phyloP scores from a whole-genome alignment of 1,140 invertebrate genomes.

The Drosophila nigrodunni region DNA sequence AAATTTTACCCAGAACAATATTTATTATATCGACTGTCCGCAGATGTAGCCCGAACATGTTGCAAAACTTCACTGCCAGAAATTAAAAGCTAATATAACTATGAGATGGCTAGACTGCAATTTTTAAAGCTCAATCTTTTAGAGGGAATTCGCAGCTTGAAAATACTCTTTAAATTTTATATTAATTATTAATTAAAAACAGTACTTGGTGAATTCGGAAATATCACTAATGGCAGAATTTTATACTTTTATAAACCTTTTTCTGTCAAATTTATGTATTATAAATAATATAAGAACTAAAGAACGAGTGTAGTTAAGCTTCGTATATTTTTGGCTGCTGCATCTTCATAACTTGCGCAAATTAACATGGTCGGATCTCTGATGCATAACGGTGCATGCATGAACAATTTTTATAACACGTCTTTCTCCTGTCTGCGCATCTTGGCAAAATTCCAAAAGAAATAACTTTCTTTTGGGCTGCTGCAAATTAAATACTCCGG shows the following conservation, averaged over 20 bases:
- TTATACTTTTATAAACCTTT: background rate
- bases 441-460: background rate
- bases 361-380: slow-evolving; percentile 13
- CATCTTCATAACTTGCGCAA: slow-evolving; percentile 3
- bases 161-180: slow-evolving; percentile 2
- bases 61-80: slow-evolving; percentile 20
- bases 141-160: background rate
- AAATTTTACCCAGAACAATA: slow-evolving; percentile 8
- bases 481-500: slow-evolving; percentile 1
- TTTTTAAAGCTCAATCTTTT: slow-evolving; percentile 1
- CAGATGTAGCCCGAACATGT: slow-evolving; percentile 13
- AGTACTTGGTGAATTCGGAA: background rate
- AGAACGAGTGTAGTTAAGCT: background rate
- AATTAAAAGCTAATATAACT: slow-evolving; percentile 26
- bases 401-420: slow-evolving; percentile 10
- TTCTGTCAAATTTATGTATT: background rate
- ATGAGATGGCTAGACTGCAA: slow-evolving; percentile 2
- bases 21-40: slow-evolving; percentile 16
- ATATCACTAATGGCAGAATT: background rate
- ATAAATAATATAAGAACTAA: no score
- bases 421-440: slow-evolving; percentile 6
- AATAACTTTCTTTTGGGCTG: background rate
- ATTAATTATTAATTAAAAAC: background rate
- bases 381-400: slow-evolving; percentile 8
- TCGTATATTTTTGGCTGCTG: background rate